Base-by-base conservation (phyloP, 2,113 vertebrate genomes). In the Litocranius walleri region DNA sequence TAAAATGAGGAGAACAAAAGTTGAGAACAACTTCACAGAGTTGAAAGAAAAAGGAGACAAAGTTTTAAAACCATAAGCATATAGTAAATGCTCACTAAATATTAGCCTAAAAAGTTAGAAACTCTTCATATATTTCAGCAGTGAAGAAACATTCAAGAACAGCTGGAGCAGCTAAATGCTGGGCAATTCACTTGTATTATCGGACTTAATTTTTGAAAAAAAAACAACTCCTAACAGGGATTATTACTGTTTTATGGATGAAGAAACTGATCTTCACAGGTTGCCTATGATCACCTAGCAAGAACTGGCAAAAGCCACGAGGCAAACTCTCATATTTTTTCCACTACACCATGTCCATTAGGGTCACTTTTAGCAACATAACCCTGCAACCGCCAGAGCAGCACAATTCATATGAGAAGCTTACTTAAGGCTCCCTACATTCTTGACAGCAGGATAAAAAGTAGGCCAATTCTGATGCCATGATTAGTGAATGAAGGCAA, bases 1-100 rank as follows among this genome's bases (percentile, higher is more conserved):
- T 71, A 93, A 98, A 96, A 97, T 29, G 88, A 77, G 93, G n/a
- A 96, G 29, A 96, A 93, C 40, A 67, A 83, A 59, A 91, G 50
- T 71, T 97, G 88, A 97, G 85, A 98, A 78, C 90, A 86, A 77
- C 30, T 43, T 83, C 71, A 48, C 3, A 88, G 23, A 97, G 23
- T 43, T 91, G 11, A n/a, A 90, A 95, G 59, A 91, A 23, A 90
- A 94, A 94, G 86, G 52, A 95, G 57, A 92, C 27, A 54, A 87
- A 85, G 88, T 87, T 95, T 97, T 81, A 89, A 95, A 93, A 74
- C n/a, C 30, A 56, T 89, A 43, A 86, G 80, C 36, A 90, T 45
- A 93, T 3, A 96, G 19, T 64, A 96, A 91, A 57, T 43, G 54
- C 9, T 93, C 45, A 88, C 27, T 95, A 93, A 92, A 78, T 80